Evolutionary conservation across 1,140 invertebrate species (phyloP).

Genomic region (Phymorhynchus buccinoides): DNA sequence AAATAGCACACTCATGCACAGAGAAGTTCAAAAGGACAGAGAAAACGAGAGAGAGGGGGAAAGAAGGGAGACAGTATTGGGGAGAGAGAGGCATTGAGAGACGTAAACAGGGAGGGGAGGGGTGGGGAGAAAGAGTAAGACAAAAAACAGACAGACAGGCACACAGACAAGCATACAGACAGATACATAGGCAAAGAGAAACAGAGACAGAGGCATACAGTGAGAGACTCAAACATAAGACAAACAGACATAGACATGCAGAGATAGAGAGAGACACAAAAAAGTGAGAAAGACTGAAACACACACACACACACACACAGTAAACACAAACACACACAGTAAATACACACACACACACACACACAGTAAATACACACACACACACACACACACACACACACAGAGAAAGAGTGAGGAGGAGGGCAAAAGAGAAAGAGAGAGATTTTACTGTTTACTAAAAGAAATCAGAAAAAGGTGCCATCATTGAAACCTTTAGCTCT

Average conservation of each 20-base stretch:
- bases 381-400: too few relatives aligned
- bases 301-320: too few relatives aligned
- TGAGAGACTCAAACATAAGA: background rate
- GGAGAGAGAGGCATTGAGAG: background rate
- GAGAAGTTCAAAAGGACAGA: background rate
- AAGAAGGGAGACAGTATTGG: background rate
- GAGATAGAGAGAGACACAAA: too few relatives aligned
- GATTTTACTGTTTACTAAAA: too few relatives aligned
- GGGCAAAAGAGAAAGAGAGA: too few relatives aligned
- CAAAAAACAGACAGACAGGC: background rate
- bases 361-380: too few relatives aligned
- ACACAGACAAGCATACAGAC: background rate
- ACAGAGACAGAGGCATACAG: background rate
- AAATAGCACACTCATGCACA: background rate
- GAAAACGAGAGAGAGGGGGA: background rate
- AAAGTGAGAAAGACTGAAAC: too few relatives aligned
- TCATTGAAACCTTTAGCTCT: too few relatives aligned
- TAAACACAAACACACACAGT: too few relatives aligned
- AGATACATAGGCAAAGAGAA: background rate
- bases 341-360: too few relatives aligned
- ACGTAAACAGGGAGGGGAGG: background rate
- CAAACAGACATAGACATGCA: background rate
- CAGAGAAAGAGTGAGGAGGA: too few relatives aligned
- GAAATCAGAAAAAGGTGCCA: too few relatives aligned
- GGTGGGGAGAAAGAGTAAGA: background rate